These are phyloP conservation scores for Crotalus adamanteus DNA, from an alignment of 2,797 vertebrate genomes.

Conservation along the genomic window DNA sequence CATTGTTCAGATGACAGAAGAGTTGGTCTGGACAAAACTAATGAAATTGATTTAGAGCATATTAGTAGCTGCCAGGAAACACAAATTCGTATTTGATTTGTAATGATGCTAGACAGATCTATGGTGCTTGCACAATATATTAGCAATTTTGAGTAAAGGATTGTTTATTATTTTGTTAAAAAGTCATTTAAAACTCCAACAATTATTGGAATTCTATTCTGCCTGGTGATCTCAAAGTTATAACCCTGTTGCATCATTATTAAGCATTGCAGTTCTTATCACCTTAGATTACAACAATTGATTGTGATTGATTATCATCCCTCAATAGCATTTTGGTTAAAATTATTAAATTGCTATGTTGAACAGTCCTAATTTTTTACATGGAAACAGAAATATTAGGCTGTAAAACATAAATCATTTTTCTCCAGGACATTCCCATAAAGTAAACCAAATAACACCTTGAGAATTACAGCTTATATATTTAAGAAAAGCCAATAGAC, in stretches of 20 bases:
- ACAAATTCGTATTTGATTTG: conserved; percentile 29
- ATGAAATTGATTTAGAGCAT: conserved; percentile 43
- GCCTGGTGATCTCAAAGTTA: not conserved
- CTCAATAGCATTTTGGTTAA: not conserved
- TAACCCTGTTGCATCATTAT: not conserved
- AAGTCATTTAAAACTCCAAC: not conserved
- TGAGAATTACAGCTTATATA: not conserved
- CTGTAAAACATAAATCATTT: not conserved
- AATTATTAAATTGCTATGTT: not conserved
- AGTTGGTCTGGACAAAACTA: conserved; percentile 26
- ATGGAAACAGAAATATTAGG: not conserved
- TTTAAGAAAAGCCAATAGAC: not conserved
- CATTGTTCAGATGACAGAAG: conserved; percentile 7
- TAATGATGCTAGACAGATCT: conserved; percentile 1
- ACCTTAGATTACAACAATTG: not conserved
- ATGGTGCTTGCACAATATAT: not conserved
- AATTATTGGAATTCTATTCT: not conserved
- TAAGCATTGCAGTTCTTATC: not conserved
- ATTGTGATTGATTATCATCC: not conserved
- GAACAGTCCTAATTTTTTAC: not conserved
- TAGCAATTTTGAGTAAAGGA: conserved; percentile 10
- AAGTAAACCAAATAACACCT: not conserved
- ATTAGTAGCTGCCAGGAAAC: conserved; percentile 24
- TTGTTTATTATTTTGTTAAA: conserved; percentile 28
- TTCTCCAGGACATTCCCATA: not conserved